These are phyloP conservation scores for Coregonus clupeaformis DNA, from an alignment of 2,113 vertebrate species.

Conservation along the genomic window DNA sequence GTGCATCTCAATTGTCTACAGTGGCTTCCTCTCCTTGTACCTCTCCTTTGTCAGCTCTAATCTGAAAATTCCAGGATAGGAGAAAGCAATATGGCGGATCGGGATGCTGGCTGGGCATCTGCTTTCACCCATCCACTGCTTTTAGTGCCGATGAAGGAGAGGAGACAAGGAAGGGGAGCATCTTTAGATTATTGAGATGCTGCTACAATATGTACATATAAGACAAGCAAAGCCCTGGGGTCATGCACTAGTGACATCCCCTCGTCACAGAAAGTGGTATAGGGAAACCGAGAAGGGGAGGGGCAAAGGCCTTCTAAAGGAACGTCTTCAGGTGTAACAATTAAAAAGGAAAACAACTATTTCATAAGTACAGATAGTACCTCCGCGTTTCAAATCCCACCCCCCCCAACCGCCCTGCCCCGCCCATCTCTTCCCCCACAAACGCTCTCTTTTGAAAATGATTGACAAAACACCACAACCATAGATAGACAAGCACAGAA, in stretches of 20 bases:
- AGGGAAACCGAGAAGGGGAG: constrained; percentile 26
- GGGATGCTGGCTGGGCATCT: too few species aligned
- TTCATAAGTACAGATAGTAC: too few species aligned
- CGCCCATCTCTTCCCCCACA: too few species aligned
- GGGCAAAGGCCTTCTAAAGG: neutral
- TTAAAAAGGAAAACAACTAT: too few species aligned
- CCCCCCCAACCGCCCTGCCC: too few species aligned
- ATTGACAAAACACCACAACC: neutral
- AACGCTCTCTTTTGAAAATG: neutral
- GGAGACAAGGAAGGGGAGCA: neutral
- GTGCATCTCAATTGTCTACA: neutral
- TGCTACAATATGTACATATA: neutral
- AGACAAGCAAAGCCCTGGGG: constrained; percentile 17
- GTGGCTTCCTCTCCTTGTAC: neutral
- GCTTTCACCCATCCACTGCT: too few species aligned
- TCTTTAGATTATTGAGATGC: neutral
- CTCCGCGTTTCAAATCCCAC: too few species aligned
- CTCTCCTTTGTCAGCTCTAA: neutral
- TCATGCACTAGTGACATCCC: constrained; percentile 22
- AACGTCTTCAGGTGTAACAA: too few species aligned
- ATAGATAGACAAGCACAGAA: neutral
- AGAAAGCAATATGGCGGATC: neutral
- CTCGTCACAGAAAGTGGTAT: too few species aligned
- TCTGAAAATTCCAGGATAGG: neutral
- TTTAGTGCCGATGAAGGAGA: too few species aligned